These are phyloP conservation scores for Drosophila testacea DNA, from an alignment of 2,888 invertebrate genomes.

Conservation along the genomic window DNA sequence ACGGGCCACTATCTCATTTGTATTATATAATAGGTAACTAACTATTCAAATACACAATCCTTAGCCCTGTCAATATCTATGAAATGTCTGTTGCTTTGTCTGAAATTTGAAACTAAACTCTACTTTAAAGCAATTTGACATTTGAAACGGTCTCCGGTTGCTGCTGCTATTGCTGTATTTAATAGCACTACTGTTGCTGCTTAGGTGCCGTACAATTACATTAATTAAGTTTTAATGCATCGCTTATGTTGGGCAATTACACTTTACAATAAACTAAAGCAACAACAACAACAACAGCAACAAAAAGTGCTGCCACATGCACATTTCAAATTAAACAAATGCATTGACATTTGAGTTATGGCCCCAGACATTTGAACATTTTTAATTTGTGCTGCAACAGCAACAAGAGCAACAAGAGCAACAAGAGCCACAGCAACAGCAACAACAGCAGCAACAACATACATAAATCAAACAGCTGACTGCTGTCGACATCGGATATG, in stretches of 20 bases:
- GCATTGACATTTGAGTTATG: constrained; percentile 77
- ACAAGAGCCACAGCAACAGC: constrained; percentile 26
- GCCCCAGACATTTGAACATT: constrained; percentile 67
- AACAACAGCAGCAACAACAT: constrained; percentile 17
- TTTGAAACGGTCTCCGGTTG: constrained; percentile 26
- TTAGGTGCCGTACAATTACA: constrained; percentile 42
- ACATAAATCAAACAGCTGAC: constrained; percentile 77
- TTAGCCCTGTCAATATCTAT: background rate
- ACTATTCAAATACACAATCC: constrained; percentile 24
- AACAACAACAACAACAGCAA: constrained; percentile 7
- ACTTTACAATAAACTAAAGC: constrained; percentile 15
- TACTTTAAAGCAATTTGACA: constrained; percentile 26
- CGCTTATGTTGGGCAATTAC: constrained; percentile 52
- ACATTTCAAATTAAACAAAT: constrained; percentile 72
- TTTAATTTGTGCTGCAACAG: constrained; percentile 69
- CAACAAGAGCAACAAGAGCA: constrained; percentile 21
- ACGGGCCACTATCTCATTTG: no score
- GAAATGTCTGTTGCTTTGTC: constrained; percentile 25
- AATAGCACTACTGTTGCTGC: constrained; percentile 14
- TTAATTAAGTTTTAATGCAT: constrained; percentile 60
- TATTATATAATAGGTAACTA: constrained; percentile 1
- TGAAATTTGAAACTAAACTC: constrained; percentile 31
- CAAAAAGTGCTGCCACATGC: constrained; percentile 69
- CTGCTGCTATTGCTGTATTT: background rate
- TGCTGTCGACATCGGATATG: constrained; percentile 65